Evolutionary conservation across 1,140 invertebrate genomes (phyloP), one percentile per base, ranked within the genome.

Genomic region (Aphelenchoides avenae): DNA sequence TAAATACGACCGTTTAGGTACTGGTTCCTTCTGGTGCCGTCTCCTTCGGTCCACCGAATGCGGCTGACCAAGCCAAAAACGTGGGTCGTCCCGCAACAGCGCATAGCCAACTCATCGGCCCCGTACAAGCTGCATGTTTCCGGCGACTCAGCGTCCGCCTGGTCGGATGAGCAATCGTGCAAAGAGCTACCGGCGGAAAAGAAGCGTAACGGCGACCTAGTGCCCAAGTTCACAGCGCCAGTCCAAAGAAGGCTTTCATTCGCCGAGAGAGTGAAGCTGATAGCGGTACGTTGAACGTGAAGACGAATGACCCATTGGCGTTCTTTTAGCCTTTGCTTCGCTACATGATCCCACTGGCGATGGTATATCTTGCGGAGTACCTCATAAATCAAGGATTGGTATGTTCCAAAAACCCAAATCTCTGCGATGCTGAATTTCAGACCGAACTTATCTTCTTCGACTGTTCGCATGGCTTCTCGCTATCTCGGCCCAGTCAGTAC

Each of bases 371-470:
- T 61, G 87, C 87, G 60, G 89, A 91, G 71, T 91, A 91, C 78
- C 87, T 89, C 62, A 90, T 91, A 58, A 91, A 91, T 79, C 88
- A 90, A 79, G 88, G 88, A 65, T 78, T 90, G 80, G 87, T 88
- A 56, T 36, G 34, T 36, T 36, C 11, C 34, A 36, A n/a, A 13
- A 36, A n/a, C 34, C 34, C 34, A 13, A 13, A 15, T 24, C n/a
- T n/a, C 22, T 15, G 43, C 39, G 18, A 7, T 24, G 20, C 3
- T 48, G 20, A 29, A 0, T 52, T 62, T 20, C 13, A 59, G 58
- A 20, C 31, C 13, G 54, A 55, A 37, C 34, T 61, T n/a, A 51
- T 67, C 13, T 29, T 44, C 26, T 67, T 67, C 43, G 61, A 67
- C 29, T 67, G 65, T 66, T 36, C 62, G 13, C 60, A 71, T n/a